A percentile compares a stretch with the other conserved stretches of the same genome.
These are phyloP conservation scores for Ichneumon xanthorius DNA, from an alignment of 2,888 invertebrate species.

Conservation along the genomic window DNA sequence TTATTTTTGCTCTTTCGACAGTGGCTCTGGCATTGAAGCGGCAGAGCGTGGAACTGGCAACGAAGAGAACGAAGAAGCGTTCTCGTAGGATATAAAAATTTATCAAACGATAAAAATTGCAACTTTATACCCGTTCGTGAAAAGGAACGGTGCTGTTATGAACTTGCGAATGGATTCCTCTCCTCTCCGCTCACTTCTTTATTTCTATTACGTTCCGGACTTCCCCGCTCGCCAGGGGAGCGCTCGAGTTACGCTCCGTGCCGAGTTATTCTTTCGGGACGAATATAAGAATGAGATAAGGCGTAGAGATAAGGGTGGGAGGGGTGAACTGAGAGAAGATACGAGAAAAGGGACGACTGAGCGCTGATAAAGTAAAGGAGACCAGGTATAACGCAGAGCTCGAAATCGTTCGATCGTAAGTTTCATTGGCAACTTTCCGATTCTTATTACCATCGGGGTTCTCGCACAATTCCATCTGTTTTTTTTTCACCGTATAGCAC, in stretches of 20 bases:
- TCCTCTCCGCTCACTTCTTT: background rate
- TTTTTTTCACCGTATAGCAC: slow-evolving; percentile 9
- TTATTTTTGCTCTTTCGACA: background rate
- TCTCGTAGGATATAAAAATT: slow-evolving; percentile 18
- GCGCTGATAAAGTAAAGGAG: background rate
- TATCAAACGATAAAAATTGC: slow-evolving; percentile 33
- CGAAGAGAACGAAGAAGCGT: background rate
- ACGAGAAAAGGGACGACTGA: slow-evolving; percentile 6
- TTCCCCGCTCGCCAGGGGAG: background rate
- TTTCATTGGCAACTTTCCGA: slow-evolving; percentile 67
- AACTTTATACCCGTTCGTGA: slow-evolving; percentile 26
- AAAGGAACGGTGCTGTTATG: slow-evolving; percentile 27
- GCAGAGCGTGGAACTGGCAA: background rate
- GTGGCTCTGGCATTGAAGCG: background rate
- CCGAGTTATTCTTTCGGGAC: slow-evolving; percentile 44
- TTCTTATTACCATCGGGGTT: slow-evolving; percentile 59
- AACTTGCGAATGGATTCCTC: slow-evolving; percentile 23
- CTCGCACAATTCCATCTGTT: slow-evolving; percentile 12
- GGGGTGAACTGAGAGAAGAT: background rate
- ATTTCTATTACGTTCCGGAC: slow-evolving; percentile 32
- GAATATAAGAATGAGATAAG: slow-evolving; percentile 35
- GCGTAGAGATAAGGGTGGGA: background rate
- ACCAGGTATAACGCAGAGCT: slow-evolving; percentile 53
- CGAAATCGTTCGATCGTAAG: slow-evolving; percentile 63
- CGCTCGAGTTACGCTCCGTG: slow-evolving; percentile 9